Base-by-base conservation (phyloP, 2,113 vertebrate genomes). In the Malaclemys terrapin region DNA sequence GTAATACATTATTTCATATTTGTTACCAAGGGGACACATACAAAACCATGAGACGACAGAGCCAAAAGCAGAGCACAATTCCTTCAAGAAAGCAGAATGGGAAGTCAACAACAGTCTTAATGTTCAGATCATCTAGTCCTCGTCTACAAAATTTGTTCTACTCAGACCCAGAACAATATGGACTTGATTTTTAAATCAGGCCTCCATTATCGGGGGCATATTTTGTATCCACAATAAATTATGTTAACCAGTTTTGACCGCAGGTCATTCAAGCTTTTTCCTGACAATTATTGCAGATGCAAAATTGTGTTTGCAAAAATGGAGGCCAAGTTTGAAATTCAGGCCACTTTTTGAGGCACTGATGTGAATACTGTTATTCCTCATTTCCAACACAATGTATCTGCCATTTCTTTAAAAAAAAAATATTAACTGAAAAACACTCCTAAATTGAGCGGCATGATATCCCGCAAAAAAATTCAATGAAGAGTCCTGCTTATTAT, bases 391-490 rank as follows among this genome's bases (percentile, higher is more conserved):
- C 52, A 75, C 42, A 72, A 11, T 59, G n/a, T 59, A 86, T 69
- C 80, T 85, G 81, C 72, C 17, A 87, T 50, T n/a, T 92, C 52
- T 79, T 72, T 3, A 84, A 65, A 65, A 65, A 59, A 53, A 75
- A 93, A 94, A 84, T 38, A 16, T 50, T 88, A 85, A 50, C 20
- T 85, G 50, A 92, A 93, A 88, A 90, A 90, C 69, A 83, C 57
- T 85, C 76, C 75, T 87, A 75, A 91, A 84, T 10, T n/a, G 57
- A 85, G 52, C 85, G 29, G 49, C 27, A 59, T 9, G 24, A 42
- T 8, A 76, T 10, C 24, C 78, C 96, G 35, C 69, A 86, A 56
- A 88, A 31, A 90, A 89, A 92, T 75, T 82, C 47, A 87, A 57
- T 69, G 94, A 82, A 82, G 25, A 47, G 11, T 13, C 10, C 6